phyloP scores from a whole-genome alignment of 2,888 invertebrate genomes.

The Lottia gigantea region DNA sequence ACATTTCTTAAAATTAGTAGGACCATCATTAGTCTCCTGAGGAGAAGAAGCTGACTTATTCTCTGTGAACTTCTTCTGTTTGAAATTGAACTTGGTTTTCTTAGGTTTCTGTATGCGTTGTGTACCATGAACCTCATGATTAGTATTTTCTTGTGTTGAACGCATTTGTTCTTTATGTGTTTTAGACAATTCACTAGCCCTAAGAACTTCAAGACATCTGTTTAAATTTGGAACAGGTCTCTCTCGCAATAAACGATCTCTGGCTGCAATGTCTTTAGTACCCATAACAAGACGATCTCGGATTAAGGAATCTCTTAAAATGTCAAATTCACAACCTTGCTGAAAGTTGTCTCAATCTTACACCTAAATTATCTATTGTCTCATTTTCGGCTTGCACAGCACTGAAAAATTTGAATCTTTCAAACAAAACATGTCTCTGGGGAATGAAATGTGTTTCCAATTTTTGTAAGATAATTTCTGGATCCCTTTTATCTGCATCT shows the following conservation, averaged over 20 bases:
- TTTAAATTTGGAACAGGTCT: neutral
- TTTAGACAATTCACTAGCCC: conserved; percentile 1
- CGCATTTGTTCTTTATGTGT: conserved; percentile 1
- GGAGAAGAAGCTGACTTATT: too few relatives aligned
- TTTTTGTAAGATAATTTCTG: too few relatives aligned
- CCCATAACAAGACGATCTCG: neutral
- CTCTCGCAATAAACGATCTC: neutral
- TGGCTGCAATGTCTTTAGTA: neutral
- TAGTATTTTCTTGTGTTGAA: neutral
- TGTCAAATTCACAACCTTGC: neutral
- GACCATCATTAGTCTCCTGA: too few relatives aligned
- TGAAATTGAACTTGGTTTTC: too few relatives aligned
- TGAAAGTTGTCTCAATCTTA: neutral
- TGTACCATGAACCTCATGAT: neutral
- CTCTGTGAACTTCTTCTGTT: too few relatives aligned
- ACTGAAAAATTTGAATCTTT: neutral
- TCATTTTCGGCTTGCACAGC: conserved; percentile 7
- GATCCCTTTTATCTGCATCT: neutral
- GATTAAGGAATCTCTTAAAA: neutral
- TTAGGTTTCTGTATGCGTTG: too few relatives aligned
- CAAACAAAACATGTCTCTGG: neutral
- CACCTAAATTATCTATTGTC: neutral
- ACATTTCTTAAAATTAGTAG: conserved; percentile 16
- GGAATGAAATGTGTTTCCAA: neutral
- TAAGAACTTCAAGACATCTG: neutral